Conservation (phyloP, 1,140 invertebrate genomes). For the Leptonema lineaticorne region DNA sequence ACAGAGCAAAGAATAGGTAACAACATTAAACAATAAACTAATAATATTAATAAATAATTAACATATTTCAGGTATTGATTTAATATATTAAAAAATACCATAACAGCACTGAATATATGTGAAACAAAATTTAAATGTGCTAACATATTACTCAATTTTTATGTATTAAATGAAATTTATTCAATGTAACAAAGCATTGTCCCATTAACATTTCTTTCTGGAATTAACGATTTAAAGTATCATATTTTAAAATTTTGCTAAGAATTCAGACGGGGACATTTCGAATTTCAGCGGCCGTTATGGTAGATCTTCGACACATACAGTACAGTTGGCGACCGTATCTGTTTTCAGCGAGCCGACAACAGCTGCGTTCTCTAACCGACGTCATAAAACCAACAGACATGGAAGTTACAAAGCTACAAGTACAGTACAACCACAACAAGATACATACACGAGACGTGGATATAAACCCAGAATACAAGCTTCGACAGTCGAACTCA, state of each 20-base stretch:
- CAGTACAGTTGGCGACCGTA: constrained; percentile 60
- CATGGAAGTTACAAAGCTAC: constrained; percentile 48
- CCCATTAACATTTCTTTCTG: too few relatives aligned
- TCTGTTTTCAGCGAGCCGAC: constrained; percentile 64
- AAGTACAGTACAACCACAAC: constrained; percentile 45
- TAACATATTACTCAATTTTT: too few relatives aligned
- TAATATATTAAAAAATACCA: too few relatives aligned
- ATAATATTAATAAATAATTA: too few relatives aligned
- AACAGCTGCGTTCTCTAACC: constrained; percentile 51
- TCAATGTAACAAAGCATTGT: too few relatives aligned
- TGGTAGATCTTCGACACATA: constrained; percentile 50
- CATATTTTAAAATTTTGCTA: too few relatives aligned
- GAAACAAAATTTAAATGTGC: too few relatives aligned
- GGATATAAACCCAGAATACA: constrained; percentile 63
- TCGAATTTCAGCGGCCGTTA: constrained; percentile 55
- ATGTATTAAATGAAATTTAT: too few relatives aligned
- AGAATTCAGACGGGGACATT: constrained; percentile 1
- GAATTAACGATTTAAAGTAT: too few relatives aligned
- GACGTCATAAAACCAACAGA: constrained; percentile 51
- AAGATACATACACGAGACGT: constrained; percentile 54
- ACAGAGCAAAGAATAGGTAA: constrained; percentile 53
- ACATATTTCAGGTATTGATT: too few relatives aligned
- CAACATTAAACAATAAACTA: too few relatives aligned
- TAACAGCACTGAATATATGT: too few relatives aligned
- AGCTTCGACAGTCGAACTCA: constrained; percentile 57